These are phyloP conservation scores for Parnassius glacialis DNA, from an alignment of 2,888 invertebrate species.

Conservation along the genomic window DNA sequence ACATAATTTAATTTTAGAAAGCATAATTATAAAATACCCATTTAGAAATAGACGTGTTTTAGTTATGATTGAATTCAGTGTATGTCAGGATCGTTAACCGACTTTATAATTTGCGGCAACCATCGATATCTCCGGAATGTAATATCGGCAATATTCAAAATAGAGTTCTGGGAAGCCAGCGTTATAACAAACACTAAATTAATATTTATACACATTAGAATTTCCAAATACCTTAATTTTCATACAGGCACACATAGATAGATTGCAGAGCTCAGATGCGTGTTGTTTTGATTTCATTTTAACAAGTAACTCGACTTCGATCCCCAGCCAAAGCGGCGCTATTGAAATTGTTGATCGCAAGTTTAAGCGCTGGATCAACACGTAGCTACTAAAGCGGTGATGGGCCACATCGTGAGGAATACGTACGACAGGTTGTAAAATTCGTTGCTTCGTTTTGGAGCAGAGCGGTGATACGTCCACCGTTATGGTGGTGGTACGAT, in stretches of 20 bases:
- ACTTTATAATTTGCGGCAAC: slow-evolving; percentile 38
- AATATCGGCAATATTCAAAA: slow-evolving; percentile 46
- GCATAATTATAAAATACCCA: too few species aligned
- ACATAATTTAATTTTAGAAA: too few species aligned
- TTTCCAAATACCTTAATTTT: neutral
- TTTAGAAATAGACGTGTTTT: too few species aligned
- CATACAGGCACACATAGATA: too few species aligned
- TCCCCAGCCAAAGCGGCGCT: neutral
- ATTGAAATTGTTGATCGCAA: neutral
- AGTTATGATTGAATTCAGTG: neutral
- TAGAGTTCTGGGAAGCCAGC: slow-evolving; percentile 24
- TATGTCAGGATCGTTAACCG: slow-evolving; percentile 23
- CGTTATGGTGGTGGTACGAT: too few species aligned
- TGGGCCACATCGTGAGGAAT: neutral
- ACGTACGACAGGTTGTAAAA: too few species aligned
- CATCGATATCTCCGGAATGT: slow-evolving; percentile 38
- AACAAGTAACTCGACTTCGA: neutral
- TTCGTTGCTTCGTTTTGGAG: too few species aligned
- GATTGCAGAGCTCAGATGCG: too few species aligned
- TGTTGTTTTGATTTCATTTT: neutral
- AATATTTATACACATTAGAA: neutral
- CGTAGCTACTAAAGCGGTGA: neutral
- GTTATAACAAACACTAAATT: slow-evolving; percentile 7
- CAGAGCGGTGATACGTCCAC: too few species aligned
- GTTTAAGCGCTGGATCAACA: too few species aligned